Evolutionary conservation across 2,113 vertebrate species (phyloP).

Genomic region (Manacus vitellinus): DNA sequence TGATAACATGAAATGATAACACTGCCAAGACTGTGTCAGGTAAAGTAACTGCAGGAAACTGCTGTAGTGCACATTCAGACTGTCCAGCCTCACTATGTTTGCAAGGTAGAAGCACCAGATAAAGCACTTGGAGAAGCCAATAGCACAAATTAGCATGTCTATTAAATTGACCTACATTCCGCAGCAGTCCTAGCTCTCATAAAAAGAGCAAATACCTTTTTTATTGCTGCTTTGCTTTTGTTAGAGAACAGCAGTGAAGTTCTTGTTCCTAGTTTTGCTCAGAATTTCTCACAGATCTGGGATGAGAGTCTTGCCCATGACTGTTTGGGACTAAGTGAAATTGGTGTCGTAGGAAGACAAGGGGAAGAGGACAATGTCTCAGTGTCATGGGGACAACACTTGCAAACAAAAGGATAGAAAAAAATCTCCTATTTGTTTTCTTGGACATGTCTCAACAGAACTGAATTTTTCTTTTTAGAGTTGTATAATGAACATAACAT

Average conservation of each 20-base stretch:
- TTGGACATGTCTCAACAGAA: neutral
- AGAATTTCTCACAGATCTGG: neutral
- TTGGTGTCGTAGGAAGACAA: neutral
- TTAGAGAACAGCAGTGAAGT: neutral
- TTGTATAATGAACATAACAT: neutral
- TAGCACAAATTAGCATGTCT: neutral
- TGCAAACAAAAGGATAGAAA: neutral
- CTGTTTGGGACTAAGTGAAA: neutral
- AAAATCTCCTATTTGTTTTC: neutral
- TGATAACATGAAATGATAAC: neutral
- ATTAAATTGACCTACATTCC: neutral
- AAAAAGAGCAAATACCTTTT: neutral
- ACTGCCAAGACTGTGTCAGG: neutral
- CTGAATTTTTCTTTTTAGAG: neutral
- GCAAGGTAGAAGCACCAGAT: neutral
- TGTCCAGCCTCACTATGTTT: neutral
- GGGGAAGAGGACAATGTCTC: neutral
- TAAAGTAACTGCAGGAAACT: neutral
- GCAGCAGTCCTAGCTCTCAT: neutral
- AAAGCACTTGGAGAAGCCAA: neutral
- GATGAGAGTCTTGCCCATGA: neutral
- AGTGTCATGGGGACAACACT: neutral
- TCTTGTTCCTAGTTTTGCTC: neutral
- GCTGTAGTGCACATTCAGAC: neutral
- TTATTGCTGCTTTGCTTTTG: neutral